Evolutionary conservation across 2,888 invertebrate species (phyloP).

Genomic region (Epirrhoe alternata): DNA sequence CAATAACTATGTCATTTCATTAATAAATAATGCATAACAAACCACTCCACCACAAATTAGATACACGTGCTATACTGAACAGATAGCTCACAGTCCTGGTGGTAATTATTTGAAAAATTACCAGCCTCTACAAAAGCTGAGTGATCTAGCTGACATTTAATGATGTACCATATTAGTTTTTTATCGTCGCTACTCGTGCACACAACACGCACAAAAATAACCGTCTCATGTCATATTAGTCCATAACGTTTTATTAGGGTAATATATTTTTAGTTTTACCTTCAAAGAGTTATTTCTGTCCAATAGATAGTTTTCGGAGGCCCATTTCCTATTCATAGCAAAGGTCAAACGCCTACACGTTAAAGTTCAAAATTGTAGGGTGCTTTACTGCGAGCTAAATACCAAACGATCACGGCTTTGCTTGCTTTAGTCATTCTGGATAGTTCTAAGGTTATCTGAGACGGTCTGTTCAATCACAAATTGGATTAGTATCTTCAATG

Average conservation of each 20-base stretch:
- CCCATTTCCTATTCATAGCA: background rate
- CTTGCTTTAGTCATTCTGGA: no score
- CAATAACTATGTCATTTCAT: conserved; percentile 27
- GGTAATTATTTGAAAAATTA: background rate
- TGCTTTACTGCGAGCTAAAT: background rate
- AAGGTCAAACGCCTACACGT: conserved; percentile 1
- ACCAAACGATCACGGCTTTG: no score
- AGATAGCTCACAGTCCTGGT: conserved; percentile 10
- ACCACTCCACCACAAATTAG: conserved; percentile 25
- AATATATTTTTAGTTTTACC: conserved; percentile 24
- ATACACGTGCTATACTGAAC: conserved; percentile 18
- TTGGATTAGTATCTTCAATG: no score
- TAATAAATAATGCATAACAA: conserved; percentile 28
- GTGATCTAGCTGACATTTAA: conserved; percentile 12
- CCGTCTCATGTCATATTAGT: conserved; percentile 35
- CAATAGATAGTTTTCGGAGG: background rate
- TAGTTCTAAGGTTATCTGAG: no score
- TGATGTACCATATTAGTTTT: conserved; percentile 31
- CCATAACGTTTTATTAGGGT: conserved; percentile 31
- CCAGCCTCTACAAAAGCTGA: background rate
- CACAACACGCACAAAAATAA: conserved; percentile 39
- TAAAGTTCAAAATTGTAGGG: background rate
- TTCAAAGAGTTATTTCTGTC: conserved; percentile 2
- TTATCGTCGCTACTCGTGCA: conserved; percentile 27
- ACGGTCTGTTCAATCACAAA: no score